These are phyloP conservation scores for Seriola dumerili DNA, from an alignment of 2,113 vertebrate species.

Conservation along the genomic window DNA sequence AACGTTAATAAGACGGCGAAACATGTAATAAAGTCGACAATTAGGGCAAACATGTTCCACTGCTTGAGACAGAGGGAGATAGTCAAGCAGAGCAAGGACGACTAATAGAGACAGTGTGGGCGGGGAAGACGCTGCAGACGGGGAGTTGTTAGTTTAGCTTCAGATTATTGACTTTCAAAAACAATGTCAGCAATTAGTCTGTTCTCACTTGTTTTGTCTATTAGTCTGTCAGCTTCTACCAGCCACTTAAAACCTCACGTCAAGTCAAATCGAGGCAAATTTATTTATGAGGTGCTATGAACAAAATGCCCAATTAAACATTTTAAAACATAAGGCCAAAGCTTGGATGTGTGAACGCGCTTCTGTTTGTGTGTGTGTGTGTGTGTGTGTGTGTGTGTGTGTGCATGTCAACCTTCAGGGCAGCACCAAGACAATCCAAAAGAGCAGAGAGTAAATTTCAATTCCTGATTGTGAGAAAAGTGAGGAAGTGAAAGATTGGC, in stretches of 20 bases:
- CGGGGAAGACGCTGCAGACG: constrained; percentile 32
- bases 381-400: background rate
- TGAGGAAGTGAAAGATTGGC: background rate
- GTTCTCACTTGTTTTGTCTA: constrained; percentile 54
- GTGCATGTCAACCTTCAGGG: background rate
- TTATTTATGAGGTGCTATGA: constrained; percentile 53
- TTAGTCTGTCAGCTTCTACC: constrained; percentile 62
- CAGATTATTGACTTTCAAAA: constrained; percentile 81
- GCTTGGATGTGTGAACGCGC: background rate
- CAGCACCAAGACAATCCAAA: background rate
- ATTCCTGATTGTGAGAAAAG: background rate
- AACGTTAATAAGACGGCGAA: constrained; percentile 82
- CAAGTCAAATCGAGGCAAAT: constrained; percentile 59
- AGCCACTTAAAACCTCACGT: constrained; percentile 58
- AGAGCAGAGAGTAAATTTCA: constrained; percentile 15
- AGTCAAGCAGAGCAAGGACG: constrained; percentile 63
- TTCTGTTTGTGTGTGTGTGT: background rate
- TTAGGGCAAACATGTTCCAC: constrained; percentile 85
- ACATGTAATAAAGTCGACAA: constrained; percentile 88
- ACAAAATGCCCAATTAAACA: constrained; percentile 72
- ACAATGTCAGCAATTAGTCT: constrained; percentile 78
- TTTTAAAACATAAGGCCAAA: constrained; percentile 45
- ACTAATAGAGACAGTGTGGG: constrained; percentile 76
- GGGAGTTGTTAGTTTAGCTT: constrained; percentile 73
- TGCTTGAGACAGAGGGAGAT: constrained; percentile 79